These are phyloP conservation scores for Ephialtes manifestator DNA, from an alignment of 2,888 invertebrate species.

Conservation along the genomic window DNA sequence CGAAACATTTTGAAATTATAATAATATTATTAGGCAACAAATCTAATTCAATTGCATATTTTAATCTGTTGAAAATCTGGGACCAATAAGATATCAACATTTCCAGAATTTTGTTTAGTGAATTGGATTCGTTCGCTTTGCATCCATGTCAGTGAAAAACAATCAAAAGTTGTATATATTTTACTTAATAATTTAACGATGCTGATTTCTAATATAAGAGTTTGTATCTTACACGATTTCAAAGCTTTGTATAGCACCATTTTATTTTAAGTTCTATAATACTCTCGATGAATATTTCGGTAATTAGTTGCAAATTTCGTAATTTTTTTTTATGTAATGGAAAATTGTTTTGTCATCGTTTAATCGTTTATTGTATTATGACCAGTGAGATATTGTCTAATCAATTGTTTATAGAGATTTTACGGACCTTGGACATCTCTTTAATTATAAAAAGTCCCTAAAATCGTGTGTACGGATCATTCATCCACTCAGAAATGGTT, in stretches of 20 bases:
- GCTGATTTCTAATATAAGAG: not conserved
- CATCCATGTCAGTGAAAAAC: not conserved
- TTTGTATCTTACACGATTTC: not conserved
- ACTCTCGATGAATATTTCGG: not conserved
- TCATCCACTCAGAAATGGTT: slow-evolving; percentile 3
- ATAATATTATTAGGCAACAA: not conserved
- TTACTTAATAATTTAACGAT: not conserved
- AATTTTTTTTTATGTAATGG: not conserved
- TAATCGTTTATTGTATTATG: not conserved
- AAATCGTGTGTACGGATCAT: not conserved
- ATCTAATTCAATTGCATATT: not conserved
- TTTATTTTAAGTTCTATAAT: not conserved
- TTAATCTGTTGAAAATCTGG: not conserved
- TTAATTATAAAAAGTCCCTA: not conserved
- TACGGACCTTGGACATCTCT: not conserved
- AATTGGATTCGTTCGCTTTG: not conserved
- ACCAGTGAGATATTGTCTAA: slow-evolving; percentile 1
- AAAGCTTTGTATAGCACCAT: not conserved
- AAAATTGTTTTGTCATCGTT: not conserved
- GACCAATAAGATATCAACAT: not conserved
- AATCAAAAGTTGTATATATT: not conserved
- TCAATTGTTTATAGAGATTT: not conserved
- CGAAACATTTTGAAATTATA: not conserved
- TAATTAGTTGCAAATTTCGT: not conserved
- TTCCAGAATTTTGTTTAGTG: not conserved